These are phyloP conservation scores for Anoura caudifer DNA, from an alignment of 2,113 vertebrate species.

Conservation along the genomic window DNA sequence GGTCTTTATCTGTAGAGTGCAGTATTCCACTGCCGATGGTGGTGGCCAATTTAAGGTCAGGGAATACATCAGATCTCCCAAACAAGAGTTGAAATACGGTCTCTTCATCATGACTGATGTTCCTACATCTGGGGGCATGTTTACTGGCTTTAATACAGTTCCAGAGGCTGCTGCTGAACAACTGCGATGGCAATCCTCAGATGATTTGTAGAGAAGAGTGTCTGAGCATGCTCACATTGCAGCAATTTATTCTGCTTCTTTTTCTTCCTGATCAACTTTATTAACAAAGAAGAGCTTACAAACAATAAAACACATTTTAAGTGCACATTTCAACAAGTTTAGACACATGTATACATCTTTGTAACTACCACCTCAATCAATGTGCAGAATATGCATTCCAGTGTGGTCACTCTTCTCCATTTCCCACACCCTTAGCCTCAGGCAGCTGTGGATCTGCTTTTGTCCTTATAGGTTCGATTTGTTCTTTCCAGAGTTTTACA, in stretches of 20 bases:
- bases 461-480: not conserved
- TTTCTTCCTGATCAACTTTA: not conserved
- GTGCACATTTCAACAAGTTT: not conserved
- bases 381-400: not conserved
- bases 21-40: not conserved
- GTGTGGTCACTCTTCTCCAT: not conserved
- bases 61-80: not conserved
- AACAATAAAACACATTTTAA: conserved; percentile 2
- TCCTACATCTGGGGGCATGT: not conserved
- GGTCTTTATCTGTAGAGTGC: not conserved
- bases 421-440: not conserved
- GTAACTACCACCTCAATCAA: not conserved
- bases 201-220: not conserved
- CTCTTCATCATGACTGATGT: not conserved
- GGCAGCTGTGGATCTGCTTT: not conserved
- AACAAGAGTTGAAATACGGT: not conserved
- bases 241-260: not conserved
- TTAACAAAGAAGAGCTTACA: not conserved
- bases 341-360: not conserved
- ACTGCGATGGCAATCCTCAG: not conserved
- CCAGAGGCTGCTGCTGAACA: not conserved
- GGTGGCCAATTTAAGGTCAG: not conserved
- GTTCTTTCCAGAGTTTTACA: not conserved
- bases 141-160: not conserved
- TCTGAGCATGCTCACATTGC: not conserved